These are phyloP conservation scores for Aleiodes alternator DNA, from an alignment of 2,888 invertebrate species.

Conservation along the genomic window DNA sequence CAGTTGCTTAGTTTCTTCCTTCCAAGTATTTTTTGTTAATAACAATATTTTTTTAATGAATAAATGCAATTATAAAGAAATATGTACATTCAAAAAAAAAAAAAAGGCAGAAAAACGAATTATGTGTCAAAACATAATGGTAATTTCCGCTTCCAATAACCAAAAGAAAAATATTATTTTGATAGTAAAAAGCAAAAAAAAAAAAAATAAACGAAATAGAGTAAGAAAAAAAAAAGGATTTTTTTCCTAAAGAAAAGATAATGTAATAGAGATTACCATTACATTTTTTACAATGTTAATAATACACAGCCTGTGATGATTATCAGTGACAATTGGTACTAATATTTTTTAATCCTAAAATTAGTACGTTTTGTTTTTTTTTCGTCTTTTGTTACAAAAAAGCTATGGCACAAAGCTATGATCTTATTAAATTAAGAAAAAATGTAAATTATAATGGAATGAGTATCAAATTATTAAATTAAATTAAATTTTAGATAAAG, in stretches of 20 bases:
- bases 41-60: slow-evolving; percentile 6
- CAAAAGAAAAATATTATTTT: slow-evolving; percentile 19
- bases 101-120: slow-evolving; percentile 13
- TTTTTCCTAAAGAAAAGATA: neutral
- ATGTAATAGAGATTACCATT: slow-evolving; percentile 54
- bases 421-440: neutral
- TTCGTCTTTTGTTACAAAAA: slow-evolving; percentile 8
- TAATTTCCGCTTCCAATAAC: slow-evolving; percentile 37
- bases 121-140: slow-evolving; percentile 43
- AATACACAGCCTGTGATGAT: slow-evolving; percentile 26
- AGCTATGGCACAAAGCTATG: slow-evolving; percentile 20
- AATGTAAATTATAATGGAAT: slow-evolving; percentile 7
- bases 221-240: slow-evolving; percentile 10
- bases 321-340: slow-evolving; percentile 14
- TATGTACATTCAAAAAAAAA: slow-evolving; percentile 43
- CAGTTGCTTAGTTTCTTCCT: neutral
- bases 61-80: slow-evolving; percentile 19
- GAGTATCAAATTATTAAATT: neutral
- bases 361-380: neutral
- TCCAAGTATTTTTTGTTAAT: slow-evolving; percentile 5
- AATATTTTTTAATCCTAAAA: slow-evolving; percentile 10
- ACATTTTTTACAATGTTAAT: slow-evolving; percentile 54
- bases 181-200: slow-evolving; percentile 6
- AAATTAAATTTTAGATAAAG: neutral
- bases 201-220: slow-evolving; percentile 39